These are phyloP conservation scores for Troglohyphantes excavatus DNA, from an alignment of 2,888 invertebrate species.

Conservation along the genomic window DNA sequence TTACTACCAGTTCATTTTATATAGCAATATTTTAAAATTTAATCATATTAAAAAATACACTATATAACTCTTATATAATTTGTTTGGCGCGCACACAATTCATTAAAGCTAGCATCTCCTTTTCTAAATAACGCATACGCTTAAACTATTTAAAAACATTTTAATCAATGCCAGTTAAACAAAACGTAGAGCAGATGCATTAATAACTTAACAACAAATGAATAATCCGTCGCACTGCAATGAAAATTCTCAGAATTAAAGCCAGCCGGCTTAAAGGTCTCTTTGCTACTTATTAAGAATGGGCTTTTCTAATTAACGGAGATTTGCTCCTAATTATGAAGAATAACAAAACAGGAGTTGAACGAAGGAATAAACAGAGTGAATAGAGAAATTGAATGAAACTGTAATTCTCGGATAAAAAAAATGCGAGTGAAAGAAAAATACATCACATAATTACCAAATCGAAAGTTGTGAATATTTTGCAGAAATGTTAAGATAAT, in stretches of 20 bases:
- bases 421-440: background rate
- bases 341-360: background rate
- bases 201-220: background rate
- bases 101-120: too few relatives aligned
- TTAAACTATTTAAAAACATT: background rate
- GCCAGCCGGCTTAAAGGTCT: background rate
- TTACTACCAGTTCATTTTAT: too few relatives aligned
- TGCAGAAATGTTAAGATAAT: background rate
- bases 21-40: too few relatives aligned
- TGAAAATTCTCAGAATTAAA: background rate
- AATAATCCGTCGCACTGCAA: background rate
- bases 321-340: background rate
- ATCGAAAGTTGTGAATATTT: background rate
- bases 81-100: too few relatives aligned
- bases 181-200: background rate
- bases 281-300: background rate
- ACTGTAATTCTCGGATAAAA: background rate
- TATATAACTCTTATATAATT: too few relatives aligned
- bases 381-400: background rate
- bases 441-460: background rate
- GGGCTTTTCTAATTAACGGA: constrained; percentile 4
- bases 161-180: background rate
- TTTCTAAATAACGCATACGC: too few relatives aligned
- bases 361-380: background rate
- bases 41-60: too few relatives aligned